Percentiles rank a stretch among this genome's conserved stretches.
phyloP scores from a whole-genome alignment of 2,797 vertebrate species.

The Paedocypris micromegethes region DNA sequence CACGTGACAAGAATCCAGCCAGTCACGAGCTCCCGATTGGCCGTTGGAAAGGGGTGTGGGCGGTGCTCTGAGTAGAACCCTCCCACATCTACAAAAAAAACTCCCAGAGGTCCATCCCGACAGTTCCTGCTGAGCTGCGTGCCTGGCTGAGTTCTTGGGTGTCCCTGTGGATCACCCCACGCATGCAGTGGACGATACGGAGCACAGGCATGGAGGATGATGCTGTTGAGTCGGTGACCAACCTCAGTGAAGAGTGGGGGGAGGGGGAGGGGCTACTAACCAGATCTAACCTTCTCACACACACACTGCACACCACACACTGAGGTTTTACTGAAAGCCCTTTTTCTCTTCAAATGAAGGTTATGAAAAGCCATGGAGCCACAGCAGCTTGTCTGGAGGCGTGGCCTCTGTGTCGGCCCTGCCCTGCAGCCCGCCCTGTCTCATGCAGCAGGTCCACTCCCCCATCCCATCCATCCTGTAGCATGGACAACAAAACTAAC shows the following conservation, averaged over 20 bases:
- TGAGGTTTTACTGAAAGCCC: slow-evolving; percentile 79
- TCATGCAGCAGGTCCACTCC: slow-evolving; percentile 84
- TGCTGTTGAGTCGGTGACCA: slow-evolving; percentile 63
- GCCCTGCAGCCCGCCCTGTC: slow-evolving; percentile 85
- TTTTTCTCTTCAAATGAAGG: slow-evolving; percentile 87
- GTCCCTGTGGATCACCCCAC: slow-evolving; percentile 39
- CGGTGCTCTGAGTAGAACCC: neutral
- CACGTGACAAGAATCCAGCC: slow-evolving; percentile 53
- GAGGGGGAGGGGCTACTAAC: slow-evolving; percentile 33
- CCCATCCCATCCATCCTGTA: slow-evolving; percentile 88
- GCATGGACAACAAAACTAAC: slow-evolving; percentile 84
- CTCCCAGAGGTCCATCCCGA: too few relatives aligned
- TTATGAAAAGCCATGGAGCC: slow-evolving; percentile 88
- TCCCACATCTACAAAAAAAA: neutral
- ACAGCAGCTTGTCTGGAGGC: slow-evolving; percentile 86
- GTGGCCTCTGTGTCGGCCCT: slow-evolving; percentile 81
- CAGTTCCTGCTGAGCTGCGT: slow-evolving; percentile 15
- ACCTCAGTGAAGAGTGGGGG: slow-evolving; percentile 40
- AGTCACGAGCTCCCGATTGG: slow-evolving; percentile 36
- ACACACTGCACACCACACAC: slow-evolving; percentile 41
- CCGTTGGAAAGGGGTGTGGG: neutral
- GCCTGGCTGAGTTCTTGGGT: slow-evolving; percentile 49
- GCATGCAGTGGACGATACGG: slow-evolving; percentile 65
- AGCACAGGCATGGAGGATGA: slow-evolving; percentile 74
- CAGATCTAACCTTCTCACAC: slow-evolving; percentile 23